Conservation (phyloP, 2,888 invertebrate genomes). For the Caenorhabditis panamensis region DNA sequence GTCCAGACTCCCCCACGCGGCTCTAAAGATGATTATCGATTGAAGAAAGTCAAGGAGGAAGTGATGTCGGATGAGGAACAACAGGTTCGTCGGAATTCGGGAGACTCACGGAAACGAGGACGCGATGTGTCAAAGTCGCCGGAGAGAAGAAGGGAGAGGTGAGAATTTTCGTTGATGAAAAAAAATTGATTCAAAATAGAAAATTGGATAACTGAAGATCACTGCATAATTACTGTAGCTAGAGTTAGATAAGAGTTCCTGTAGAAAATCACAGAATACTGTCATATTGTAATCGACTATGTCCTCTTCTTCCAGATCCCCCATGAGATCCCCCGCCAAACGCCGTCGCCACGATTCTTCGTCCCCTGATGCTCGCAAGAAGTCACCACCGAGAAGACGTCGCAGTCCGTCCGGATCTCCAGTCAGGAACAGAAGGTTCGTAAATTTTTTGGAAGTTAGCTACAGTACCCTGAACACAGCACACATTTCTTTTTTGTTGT, state of each 20-base stretch:
- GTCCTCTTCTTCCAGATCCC: slow-evolving; percentile 5
- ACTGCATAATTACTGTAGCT: too few species aligned
- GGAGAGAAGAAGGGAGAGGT: not conserved
- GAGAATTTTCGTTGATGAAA: too few species aligned
- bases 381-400: not conserved
- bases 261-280: not conserved
- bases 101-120: not conserved
- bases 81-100: not conserved
- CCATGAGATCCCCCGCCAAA: not conserved
- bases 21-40: slow-evolving; percentile 21
- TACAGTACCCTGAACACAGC: too few species aligned
- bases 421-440: not conserved
- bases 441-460: too few species aligned
- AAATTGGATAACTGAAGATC: too few species aligned
- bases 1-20: slow-evolving; percentile 10
- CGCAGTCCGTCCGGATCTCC: not conserved
- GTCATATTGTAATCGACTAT: too few species aligned
- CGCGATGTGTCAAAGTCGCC: not conserved
- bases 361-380: not conserved
- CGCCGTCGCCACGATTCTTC: not conserved
- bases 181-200: too few species aligned
- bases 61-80: slow-evolving; percentile 13
- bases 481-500: too few species aligned
- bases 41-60: slow-evolving; percentile 31
- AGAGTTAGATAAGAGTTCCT: too few species aligned